These are phyloP conservation scores for Drosophila buzzatii DNA, from an alignment of 2,888 invertebrate genomes.

Conservation along the genomic window DNA sequence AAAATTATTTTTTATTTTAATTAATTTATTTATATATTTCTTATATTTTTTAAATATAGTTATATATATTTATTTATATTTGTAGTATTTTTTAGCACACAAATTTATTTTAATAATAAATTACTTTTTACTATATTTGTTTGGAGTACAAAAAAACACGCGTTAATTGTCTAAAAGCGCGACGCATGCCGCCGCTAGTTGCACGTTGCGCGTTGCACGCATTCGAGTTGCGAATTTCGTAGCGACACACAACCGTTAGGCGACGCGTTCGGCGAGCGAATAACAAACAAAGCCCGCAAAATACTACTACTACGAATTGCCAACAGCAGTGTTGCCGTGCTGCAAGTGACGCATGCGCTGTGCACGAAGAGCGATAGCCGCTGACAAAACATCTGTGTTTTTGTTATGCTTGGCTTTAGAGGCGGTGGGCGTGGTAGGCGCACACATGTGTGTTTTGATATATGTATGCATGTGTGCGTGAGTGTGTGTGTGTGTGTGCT, in stretches of 20 bases:
- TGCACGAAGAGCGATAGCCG: conserved; percentile 23
- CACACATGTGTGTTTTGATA: neutral
- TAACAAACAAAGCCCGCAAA: conserved; percentile 37
- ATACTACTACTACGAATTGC: conserved; percentile 3
- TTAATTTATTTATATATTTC: conserved; percentile 1
- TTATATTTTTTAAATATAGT: neutral
- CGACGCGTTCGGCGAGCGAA: conserved; percentile 67
- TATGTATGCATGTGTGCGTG: neutral
- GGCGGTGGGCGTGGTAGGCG: conserved; percentile 4
- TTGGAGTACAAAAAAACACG: conserved; percentile 17
- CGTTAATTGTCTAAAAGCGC: conserved; percentile 30
- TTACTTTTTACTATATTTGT: neutral
- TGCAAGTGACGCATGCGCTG: conserved; percentile 51
- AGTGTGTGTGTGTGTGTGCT: neutral
- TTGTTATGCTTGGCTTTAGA: conserved; percentile 62
- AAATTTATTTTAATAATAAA: neutral
- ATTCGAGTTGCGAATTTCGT: conserved; percentile 31
- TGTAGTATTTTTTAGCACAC: too few species aligned
- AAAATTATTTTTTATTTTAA: neutral
- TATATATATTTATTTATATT: too few species aligned
- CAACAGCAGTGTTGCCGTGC: conserved; percentile 68
- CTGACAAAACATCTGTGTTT: conserved; percentile 79
- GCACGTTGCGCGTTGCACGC: conserved; percentile 47
- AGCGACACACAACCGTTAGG: conserved; percentile 54
- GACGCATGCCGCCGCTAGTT: conserved; percentile 56